Percentiles rank a stretch among this genome's conserved stretches.
phyloP scores from a whole-genome alignment of 2,888 invertebrate species.

The Polymixis lichenea region DNA sequence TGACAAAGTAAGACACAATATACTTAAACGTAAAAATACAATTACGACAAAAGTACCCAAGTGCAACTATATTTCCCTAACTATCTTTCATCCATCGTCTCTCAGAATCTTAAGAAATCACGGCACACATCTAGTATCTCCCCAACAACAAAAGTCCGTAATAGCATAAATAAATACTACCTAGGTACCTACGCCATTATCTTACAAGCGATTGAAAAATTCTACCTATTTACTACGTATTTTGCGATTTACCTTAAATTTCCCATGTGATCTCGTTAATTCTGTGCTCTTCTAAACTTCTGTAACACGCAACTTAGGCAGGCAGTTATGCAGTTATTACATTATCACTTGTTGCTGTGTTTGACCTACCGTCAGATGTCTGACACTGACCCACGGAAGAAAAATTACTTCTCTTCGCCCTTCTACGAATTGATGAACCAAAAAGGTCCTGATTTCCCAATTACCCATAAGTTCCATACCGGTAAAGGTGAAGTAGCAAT shows the following conservation, averaged over 20 bases:
- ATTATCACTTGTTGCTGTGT: neutral
- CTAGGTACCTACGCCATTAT: neutral
- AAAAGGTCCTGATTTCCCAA: neutral
- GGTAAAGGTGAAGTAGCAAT: neutral
- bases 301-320: neutral
- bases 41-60: neutral
- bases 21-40: neutral
- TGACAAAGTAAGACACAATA: neutral
- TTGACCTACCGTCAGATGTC: neutral
- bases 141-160: neutral
- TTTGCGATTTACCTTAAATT: neutral
- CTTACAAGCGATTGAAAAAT: neutral
- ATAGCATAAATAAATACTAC: no score
- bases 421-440: neutral
- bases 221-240: neutral
- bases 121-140: neutral
- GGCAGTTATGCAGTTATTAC: neutral
- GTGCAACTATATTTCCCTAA: neutral
- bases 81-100: neutral
- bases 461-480: neutral
- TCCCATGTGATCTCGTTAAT: neutral
- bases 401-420: neutral
- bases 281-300: neutral
- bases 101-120: neutral
- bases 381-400: neutral